phyloP scores from a whole-genome alignment of 2,113 vertebrate species.

The Solenodon paradoxus region DNA sequence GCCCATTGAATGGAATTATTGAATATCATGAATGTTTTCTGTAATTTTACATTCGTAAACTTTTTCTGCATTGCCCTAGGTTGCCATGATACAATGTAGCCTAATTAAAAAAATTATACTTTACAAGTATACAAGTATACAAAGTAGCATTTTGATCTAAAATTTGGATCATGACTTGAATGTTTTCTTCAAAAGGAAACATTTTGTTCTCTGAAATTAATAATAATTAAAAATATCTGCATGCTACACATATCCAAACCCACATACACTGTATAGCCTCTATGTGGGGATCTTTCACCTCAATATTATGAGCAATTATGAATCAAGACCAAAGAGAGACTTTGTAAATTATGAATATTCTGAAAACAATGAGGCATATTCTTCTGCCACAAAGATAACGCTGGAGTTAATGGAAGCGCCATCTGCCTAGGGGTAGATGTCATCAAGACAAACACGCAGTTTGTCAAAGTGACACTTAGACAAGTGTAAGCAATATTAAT shows the following conservation, averaged over 20 bases:
- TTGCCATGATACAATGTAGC: conserved; percentile 10
- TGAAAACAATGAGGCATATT: conserved; percentile 58
- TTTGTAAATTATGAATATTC: conserved; percentile 75
- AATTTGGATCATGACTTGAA: not conserved
- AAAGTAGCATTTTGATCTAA: conserved; percentile 37
- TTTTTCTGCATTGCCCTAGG: not conserved
- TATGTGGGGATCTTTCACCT: conserved; percentile 42
- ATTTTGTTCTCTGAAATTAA: conserved; percentile 58
- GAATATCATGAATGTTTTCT: not conserved
- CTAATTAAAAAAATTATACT: conserved; percentile 5
- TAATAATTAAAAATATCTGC: not conserved
- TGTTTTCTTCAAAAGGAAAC: conserved; percentile 51
- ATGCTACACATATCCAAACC: not conserved
- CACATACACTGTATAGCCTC: conserved; percentile 13
- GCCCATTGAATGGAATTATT: not conserved
- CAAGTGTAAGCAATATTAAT: conserved; percentile 59
- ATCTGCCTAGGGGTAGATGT: conserved; percentile 66
- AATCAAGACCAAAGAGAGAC: conserved; percentile 55
- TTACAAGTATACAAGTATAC: too few relatives aligned
- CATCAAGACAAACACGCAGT: conserved; percentile 66
- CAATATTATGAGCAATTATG: conserved; percentile 62
- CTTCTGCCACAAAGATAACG: conserved; percentile 52
- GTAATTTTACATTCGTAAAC: not conserved
- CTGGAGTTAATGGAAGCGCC: conserved; percentile 55
- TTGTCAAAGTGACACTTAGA: conserved; percentile 68